Conservation (phyloP, 2,888 invertebrate species). For the Biston stratarius region DNA sequence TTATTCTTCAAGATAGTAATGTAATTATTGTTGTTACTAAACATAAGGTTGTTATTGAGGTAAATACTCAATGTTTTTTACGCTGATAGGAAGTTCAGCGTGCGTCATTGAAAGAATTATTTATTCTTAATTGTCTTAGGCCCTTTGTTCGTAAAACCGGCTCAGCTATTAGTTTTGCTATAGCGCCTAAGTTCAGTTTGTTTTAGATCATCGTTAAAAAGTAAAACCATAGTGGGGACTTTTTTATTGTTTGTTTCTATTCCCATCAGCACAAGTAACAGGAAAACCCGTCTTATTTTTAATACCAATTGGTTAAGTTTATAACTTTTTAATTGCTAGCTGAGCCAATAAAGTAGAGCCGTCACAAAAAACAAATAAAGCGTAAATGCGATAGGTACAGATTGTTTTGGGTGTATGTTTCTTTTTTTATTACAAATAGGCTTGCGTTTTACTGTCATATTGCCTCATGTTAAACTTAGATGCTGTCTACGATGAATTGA, state of each 20-base stretch:
- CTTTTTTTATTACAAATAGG: too few relatives aligned
- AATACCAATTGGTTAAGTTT: background rate
- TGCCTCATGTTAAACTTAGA: too few relatives aligned
- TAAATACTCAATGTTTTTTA: background rate
- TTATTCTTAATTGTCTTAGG: constrained; percentile 17
- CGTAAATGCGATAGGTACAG: too few relatives aligned
- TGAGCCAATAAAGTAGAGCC: too few relatives aligned
- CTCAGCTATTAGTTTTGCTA: constrained; percentile 7
- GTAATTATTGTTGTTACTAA: background rate
- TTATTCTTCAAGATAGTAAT: background rate
- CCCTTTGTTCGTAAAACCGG: constrained; percentile 27
- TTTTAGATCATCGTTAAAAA: constrained; percentile 15
- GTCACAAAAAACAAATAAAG: too few relatives aligned
- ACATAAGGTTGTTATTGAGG: too few relatives aligned
- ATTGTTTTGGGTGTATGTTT: too few relatives aligned
- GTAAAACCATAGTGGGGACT: background rate
- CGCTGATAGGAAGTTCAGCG: constrained; percentile 18
- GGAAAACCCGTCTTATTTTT: background rate
- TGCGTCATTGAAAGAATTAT: constrained; percentile 30
- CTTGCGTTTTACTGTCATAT: too few relatives aligned
- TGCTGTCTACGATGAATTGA: too few relatives aligned
- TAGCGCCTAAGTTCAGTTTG: background rate
- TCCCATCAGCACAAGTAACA: background rate
- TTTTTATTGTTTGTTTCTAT: background rate
- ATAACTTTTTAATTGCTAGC: background rate